Base-by-base conservation (phyloP, 2,113 vertebrate genomes). In the Reinhardtius hippoglossoides region DNA sequence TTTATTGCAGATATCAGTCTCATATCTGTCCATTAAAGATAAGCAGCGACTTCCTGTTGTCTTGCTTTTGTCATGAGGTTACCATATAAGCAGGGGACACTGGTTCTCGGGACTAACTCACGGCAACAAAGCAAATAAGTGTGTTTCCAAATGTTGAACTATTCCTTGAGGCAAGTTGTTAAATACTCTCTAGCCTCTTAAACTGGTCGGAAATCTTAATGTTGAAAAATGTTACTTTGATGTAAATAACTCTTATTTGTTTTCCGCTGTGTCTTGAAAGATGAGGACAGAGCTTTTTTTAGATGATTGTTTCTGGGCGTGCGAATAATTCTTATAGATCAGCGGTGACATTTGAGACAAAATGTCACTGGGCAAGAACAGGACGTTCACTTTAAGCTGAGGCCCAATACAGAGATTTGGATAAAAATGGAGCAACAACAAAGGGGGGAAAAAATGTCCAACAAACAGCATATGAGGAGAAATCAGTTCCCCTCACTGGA, bases 291-390 rank as follows among this genome's bases (percentile, higher is more conserved):
- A 37, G 16, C 5, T 50, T 15, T 18, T 18, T 18, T 50, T 50
- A 16, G 44, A 46, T 16, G 44, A 14, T 46, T 14, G 44, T 46
- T 16, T 74, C 9, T 24, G 5, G 23, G 18, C 10, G 10, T 7
- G 57, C 7, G 31, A 62, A 24, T 23, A 21, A 52, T 40, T 68
- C 48, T 15, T n/a, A 56, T 16, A 66, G 65, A 69, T 70, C 37
- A 48, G 20, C 13, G 20, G 7, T 50, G 46, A 50, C 46, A 50
- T 50, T 50, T 50, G 15, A 50, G 15, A 50, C 6, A 16, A 50
- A 50, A 50, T 58, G 67, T 40, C 68, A 65, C 9, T 59, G 20
- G 48, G 55, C 7, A 13, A 57, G 15, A 70, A 57, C 59, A 37
- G 24, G 48, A 63, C 10, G 0, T 2, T 35, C 37, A 18, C 64